Conservation (phyloP, 64 coral and sea anemone species). For the Dendronephthya gigantea region DNA sequence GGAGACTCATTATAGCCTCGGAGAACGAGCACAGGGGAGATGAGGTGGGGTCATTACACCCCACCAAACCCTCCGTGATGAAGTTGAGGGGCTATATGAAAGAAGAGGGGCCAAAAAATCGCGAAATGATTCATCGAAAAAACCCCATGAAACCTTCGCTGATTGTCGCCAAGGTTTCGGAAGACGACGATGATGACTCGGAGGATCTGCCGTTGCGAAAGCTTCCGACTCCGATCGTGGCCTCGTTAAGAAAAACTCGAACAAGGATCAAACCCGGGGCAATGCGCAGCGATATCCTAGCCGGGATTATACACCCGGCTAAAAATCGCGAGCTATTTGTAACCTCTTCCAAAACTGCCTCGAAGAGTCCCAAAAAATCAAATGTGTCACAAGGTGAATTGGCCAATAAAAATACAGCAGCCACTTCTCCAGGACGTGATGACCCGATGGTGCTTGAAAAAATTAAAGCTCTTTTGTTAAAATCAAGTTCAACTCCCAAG, state of each 20-base stretch:
- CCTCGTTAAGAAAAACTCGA: background rate
- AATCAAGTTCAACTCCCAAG: background rate
- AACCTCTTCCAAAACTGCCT: background rate
- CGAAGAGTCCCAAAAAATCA: background rate
- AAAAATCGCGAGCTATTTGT: background rate
- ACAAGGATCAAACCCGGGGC: background rate
- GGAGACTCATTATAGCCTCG: background rate
- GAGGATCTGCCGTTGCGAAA: background rate
- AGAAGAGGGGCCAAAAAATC: background rate
- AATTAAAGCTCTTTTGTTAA: background rate
- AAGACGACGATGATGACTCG: background rate
- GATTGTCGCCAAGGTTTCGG: background rate
- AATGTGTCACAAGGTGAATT: background rate
- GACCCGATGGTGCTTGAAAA: background rate
- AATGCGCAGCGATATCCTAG: background rate
- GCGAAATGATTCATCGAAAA: background rate
- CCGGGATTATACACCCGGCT: background rate
- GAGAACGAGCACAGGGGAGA: background rate
- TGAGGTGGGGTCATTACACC: background rate
- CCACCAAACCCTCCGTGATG: background rate
- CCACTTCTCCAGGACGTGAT: background rate
- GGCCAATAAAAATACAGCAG: background rate
- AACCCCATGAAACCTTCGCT: background rate
- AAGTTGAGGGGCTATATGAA: background rate
- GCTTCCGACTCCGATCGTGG: background rate